Evolutionary conservation across 2,113 vertebrate species (phyloP), one percentile per base, ranked within the genome.

Genomic region (Lasiurus cinereus): DNA sequence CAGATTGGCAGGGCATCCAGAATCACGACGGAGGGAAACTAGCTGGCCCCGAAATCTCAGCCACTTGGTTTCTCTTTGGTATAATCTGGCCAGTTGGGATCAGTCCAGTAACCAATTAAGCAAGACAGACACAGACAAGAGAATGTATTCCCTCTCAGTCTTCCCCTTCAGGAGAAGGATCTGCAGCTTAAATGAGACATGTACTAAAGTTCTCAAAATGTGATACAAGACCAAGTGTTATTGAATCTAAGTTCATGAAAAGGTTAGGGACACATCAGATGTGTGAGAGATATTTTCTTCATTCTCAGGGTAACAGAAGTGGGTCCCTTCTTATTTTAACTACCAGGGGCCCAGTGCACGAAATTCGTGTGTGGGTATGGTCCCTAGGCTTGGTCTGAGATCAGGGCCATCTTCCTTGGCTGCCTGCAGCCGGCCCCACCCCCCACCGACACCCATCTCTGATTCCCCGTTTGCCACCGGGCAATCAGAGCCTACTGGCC

Each of bases 31-130:
- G 48, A 83, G 22, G 73, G 62, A 67, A 50, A 52, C 70, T 33
- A 31, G 21, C 52, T 62, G 50, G 83, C 14, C 56, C 18, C 16
- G 24, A 43, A 33, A 0, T 90, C 52, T 78, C 46, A 67, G 64
- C 77, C 70, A 8, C 83, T 79, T 73, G 92, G 24, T 95, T 79
- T 92, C 84, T n/a, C 39, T 6, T 12, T 1, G 59, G 9, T 62
- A 4, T 80, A 80, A 33, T 56, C 74, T 36, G 76, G 67, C 84
- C 88, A n/a, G 67, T 84, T n/a, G 80, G 84, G 67, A 90, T 84
- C 76, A 69, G 64, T 70, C 94, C 59, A 46, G 73, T 88, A 89
- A 77, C 67, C 84, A 54, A 15, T 46, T 92, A 91, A 92, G 64
- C 82, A 86, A 90, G 62, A 90, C 39, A 80, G 77, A 82, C 33